Conservation (phyloP, 2,797 vertebrate species). For the Aeoliscus strigatus region DNA sequence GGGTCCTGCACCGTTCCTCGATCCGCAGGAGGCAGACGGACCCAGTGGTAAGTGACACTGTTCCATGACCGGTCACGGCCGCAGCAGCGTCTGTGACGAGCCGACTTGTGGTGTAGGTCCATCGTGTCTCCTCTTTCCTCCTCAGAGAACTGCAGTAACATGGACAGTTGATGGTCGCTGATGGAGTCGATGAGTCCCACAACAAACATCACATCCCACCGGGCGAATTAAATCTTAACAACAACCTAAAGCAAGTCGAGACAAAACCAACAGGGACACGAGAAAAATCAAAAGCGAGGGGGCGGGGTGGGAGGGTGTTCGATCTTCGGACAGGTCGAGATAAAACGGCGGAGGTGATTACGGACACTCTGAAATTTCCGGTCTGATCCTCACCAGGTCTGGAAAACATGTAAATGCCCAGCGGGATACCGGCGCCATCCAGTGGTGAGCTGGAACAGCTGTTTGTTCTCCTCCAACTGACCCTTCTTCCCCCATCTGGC, state of each 20-base stretch:
- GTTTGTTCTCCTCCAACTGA: constrained; percentile 47
- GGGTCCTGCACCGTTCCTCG: constrained; percentile 94
- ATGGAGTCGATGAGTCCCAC: constrained; percentile 83
- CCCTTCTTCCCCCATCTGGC: constrained; percentile 30
- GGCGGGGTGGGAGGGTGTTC: no score
- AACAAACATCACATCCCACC: constrained; percentile 67
- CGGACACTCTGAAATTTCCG: constrained; percentile 47
- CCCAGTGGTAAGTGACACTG: constrained; percentile 70
- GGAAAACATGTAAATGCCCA: constrained; percentile 41
- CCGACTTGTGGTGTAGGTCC: no score
- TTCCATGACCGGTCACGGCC: no score
- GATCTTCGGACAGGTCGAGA: constrained; percentile 45
- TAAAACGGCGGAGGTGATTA: constrained; percentile 44
- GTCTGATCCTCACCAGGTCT: constrained; percentile 48
- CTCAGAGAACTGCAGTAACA: constrained; percentile 96
- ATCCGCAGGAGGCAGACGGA: constrained; percentile 90
- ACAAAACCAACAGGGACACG: constrained; percentile 61
- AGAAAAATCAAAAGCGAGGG: constrained; percentile 62
- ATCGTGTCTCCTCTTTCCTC: constrained; percentile 45
- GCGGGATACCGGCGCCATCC: constrained; percentile 30
- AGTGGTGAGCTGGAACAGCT: constrained; percentile 46
- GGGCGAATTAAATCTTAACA: constrained; percentile 51
- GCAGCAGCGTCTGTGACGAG: no score
- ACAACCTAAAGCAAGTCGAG: constrained; percentile 56
- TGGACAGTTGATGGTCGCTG: constrained; percentile 99